Conservation (phyloP, 1,140 invertebrate genomes). For the Rhopalosiphum maidis region DNA sequence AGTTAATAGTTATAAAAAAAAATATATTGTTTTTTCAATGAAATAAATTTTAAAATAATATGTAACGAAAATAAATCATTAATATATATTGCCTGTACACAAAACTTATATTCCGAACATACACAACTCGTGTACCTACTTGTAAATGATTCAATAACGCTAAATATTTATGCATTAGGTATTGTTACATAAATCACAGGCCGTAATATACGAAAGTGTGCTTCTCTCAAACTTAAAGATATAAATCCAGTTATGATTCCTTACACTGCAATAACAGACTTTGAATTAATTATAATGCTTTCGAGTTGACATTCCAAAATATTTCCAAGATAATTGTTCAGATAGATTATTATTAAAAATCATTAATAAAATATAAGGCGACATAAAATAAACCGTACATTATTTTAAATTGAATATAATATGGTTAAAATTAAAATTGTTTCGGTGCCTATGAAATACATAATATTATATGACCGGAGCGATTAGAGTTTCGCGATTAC, state of each 20-base stretch:
- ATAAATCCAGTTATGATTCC: not conserved
- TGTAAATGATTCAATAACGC: not conserved
- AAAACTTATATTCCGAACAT: not conserved
- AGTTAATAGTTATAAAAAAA: not conserved
- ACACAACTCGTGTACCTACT: not conserved
- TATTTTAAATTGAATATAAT: not conserved
- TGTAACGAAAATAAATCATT: not conserved
- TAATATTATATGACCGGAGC: not conserved
- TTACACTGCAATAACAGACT: not conserved
- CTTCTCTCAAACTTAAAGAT: not conserved
- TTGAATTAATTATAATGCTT: not conserved
- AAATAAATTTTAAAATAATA: not conserved
- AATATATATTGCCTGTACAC: not conserved
- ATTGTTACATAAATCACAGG: not conserved
- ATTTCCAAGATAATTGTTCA: not conserved
- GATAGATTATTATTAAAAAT: not conserved
- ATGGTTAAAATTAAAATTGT: not conserved
- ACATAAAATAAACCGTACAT: too few relatives aligned
- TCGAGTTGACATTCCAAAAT: not conserved
- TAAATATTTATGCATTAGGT: not conserved
- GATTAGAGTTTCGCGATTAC: not conserved
- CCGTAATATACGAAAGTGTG: not conserved
- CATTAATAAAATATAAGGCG: too few relatives aligned
- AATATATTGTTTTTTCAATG: not conserved
- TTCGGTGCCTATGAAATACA: not conserved